Conservation (phyloP, 1,140 invertebrate genomes). For the Drosophila teissieri region DNA sequence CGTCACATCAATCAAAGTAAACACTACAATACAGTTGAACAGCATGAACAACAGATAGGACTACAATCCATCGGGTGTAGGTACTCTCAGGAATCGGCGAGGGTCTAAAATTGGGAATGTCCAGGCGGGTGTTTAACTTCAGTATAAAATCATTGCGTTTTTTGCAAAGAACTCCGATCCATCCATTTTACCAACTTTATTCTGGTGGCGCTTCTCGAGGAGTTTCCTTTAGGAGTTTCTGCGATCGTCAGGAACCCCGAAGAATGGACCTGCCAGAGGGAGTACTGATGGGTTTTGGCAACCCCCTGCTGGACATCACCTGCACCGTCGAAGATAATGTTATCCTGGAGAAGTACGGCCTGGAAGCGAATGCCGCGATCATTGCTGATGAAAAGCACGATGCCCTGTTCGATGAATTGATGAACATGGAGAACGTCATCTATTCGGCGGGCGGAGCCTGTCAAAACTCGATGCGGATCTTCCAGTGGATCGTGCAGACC, state of each 20-base stretch:
- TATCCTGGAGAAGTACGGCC: constrained; percentile 91
- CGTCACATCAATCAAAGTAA: constrained; percentile 1
- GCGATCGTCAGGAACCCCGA: background rate
- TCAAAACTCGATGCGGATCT: constrained; percentile 95
- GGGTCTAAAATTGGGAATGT: background rate
- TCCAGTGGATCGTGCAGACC: constrained; percentile 95
- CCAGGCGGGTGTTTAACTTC: background rate
- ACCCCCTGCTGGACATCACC: constrained; percentile 68
- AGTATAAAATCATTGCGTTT: background rate
- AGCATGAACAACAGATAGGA: constrained; percentile 10
- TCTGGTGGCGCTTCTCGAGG: no score
- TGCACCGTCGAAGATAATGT: constrained; percentile 27
- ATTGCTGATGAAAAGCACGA: constrained; percentile 95
- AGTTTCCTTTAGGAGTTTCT: background rate
- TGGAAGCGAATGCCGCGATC: constrained; percentile 96
- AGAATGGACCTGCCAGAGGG: constrained; percentile 43
- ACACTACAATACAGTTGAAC: background rate
- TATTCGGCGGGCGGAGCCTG: constrained; percentile 96
- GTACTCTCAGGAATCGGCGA: background rate
- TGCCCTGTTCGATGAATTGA: constrained; percentile 86
- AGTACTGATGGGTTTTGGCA: constrained; percentile 59
- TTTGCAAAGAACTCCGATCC: background rate
- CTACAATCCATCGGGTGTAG: background rate
- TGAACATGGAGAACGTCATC: constrained; percentile 91
- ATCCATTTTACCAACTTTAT: no score